These are phyloP conservation scores for Dromas ardeola DNA, from an alignment of 2,113 vertebrate species.

Conservation along the genomic window DNA sequence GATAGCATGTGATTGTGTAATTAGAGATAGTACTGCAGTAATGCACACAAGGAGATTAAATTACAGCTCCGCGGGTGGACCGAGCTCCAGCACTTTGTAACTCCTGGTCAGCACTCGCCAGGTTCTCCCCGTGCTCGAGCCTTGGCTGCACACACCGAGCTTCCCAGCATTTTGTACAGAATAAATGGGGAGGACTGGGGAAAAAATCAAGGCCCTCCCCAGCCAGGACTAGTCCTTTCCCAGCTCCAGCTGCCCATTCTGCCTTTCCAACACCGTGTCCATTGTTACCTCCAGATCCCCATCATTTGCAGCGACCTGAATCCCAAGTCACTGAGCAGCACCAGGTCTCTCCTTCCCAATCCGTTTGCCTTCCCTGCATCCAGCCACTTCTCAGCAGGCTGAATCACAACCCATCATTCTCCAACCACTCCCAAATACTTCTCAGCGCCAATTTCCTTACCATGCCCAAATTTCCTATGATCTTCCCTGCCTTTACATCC, in stretches of 20 bases:
- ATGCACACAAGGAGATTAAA: neutral
- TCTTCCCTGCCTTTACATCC: neutral
- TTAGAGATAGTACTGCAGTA: neutral
- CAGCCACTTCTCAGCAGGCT: neutral
- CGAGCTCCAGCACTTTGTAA: neutral
- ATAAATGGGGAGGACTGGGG: neutral
- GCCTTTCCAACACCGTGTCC: neutral
- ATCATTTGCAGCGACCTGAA: accelerated
- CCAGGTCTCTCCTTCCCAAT: neutral
- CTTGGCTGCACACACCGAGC: accelerated
- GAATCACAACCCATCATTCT: neutral
- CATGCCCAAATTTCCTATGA: neutral
- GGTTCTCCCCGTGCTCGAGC: neutral
- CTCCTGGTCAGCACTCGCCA: accelerated
- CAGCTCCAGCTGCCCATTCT: neutral
- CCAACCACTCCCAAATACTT: neutral
- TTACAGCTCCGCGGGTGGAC: neutral
- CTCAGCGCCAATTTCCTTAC: neutral
- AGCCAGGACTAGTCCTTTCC: neutral
- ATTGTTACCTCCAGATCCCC: neutral
- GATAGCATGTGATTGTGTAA: neutral
- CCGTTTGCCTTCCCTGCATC: neutral
- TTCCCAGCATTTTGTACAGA: neutral
- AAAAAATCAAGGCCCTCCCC: neutral
- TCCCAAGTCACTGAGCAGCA: neutral